These are phyloP conservation scores for Scolopax bukidnonensis DNA, from an alignment of 2,797 vertebrate genomes.

Conservation along the genomic window DNA sequence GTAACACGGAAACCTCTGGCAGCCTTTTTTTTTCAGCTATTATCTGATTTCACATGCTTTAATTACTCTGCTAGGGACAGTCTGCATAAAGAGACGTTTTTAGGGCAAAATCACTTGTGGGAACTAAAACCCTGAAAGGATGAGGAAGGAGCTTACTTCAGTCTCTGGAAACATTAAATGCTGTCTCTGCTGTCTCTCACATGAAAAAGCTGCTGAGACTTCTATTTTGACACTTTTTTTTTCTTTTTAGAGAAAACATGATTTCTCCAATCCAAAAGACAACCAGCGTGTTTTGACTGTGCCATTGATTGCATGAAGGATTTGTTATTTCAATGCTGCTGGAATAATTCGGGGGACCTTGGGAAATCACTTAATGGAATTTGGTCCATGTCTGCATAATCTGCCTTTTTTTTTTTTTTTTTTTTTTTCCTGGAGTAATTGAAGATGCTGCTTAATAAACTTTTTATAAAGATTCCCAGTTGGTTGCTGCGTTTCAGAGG, in stretches of 20 bases:
- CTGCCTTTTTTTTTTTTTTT: slow-evolving; percentile 13
- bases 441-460: slow-evolving; percentile 72
- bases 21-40: background rate
- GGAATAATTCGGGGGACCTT: slow-evolving; percentile 60
- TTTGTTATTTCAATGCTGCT: slow-evolving; percentile 18
- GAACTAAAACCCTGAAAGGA: background rate
- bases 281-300: slow-evolving; percentile 46
- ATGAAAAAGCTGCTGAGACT: background rate
- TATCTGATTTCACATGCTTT: background rate
- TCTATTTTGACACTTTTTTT: slow-evolving; percentile 47
- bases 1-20: background rate
- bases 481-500: slow-evolving; percentile 35
- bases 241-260: background rate
- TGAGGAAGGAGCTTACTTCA: background rate
- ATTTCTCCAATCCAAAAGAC: slow-evolving; percentile 11
- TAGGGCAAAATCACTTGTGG: background rate
- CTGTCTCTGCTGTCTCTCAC: background rate
- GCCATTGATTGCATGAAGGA: background rate
- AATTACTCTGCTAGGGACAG: background rate
- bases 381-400: slow-evolving; percentile 53
- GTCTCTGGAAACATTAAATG: background rate
- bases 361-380: slow-evolving; percentile 67
- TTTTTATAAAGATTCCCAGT: slow-evolving; percentile 71
- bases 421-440: slow-evolving; percentile 33
- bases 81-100: background rate